Percentiles rank a stretch among this genome's conserved stretches.
phyloP scores from a whole-genome alignment of 2,113 vertebrate genomes.

The Campylomormyrus numenius region DNA sequence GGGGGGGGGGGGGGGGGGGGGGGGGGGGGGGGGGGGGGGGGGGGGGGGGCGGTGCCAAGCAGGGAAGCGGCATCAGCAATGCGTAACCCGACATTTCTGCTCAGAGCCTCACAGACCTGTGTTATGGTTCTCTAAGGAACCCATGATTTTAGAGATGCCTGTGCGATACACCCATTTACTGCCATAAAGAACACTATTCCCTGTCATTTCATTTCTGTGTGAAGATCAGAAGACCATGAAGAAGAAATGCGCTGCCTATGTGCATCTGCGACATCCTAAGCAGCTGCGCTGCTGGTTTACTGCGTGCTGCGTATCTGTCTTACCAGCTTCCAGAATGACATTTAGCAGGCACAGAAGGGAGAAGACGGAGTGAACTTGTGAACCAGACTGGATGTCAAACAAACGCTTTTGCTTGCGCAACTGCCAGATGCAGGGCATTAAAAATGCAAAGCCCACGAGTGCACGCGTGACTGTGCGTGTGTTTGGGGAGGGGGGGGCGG shows the following conservation, averaged over 20 bases:
- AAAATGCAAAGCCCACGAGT: neutral
- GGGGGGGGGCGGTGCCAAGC: neutral
- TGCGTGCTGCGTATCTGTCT: neutral
- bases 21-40: too few species aligned
- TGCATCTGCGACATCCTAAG: neutral
- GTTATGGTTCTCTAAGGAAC: neutral
- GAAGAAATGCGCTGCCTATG: neutral
- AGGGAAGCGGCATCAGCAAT: neutral
- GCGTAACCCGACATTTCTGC: neutral
- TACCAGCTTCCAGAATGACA: neutral
- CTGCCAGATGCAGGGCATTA: neutral
- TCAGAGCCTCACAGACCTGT: neutral
- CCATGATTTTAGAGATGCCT: neutral
- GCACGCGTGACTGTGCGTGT: neutral
- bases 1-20: too few species aligned
- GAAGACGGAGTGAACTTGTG: neutral
- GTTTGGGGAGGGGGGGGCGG: neutral
- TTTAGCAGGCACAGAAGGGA: neutral
- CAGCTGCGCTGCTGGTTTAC: neutral
- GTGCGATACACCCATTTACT: neutral
- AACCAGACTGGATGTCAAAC: neutral
- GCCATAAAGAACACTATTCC: neutral
- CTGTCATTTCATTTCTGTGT: neutral
- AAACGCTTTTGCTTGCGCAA: neutral
- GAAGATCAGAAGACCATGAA: neutral